Conservation (phyloP, 2,113 vertebrate genomes). For the Pluvianellus socialis region DNA sequence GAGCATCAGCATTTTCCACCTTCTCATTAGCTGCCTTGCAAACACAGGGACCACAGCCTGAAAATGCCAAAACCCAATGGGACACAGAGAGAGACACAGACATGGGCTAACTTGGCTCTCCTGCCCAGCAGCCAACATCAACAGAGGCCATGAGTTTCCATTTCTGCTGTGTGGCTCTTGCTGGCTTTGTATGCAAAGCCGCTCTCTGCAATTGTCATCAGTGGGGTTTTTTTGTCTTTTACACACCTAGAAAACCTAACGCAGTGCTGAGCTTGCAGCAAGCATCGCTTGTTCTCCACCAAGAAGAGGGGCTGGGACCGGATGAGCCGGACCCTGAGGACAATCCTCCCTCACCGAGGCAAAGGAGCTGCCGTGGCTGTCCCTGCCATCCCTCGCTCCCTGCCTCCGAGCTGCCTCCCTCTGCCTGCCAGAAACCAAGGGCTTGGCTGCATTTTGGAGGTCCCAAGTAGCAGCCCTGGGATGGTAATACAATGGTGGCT, state of each 20-base stretch:
- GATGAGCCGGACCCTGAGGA: not conserved
- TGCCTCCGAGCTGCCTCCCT: not conserved
- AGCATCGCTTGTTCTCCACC: not conserved
- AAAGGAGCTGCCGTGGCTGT: not conserved
- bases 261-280: not conserved
- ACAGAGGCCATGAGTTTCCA: not conserved
- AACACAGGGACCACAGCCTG: not conserved
- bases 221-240: not conserved
- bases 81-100: rapidly evolving
- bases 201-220: not conserved
- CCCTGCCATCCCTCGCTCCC: not conserved
- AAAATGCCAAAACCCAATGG: not conserved
- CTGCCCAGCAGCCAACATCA: not conserved
- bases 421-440: not conserved
- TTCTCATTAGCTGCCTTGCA: not conserved
- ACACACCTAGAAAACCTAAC: not conserved
- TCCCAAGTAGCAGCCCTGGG: not conserved
- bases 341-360: not conserved
- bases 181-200: not conserved
- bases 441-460: not conserved
- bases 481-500: not conserved
- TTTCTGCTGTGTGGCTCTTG: not conserved
- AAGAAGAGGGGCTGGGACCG: not conserved
- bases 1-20: not conserved
- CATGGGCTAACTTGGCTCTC: not conserved